Conservation (phyloP, 2,797 vertebrate genomes). For the Leptodactylus fallax region DNA sequence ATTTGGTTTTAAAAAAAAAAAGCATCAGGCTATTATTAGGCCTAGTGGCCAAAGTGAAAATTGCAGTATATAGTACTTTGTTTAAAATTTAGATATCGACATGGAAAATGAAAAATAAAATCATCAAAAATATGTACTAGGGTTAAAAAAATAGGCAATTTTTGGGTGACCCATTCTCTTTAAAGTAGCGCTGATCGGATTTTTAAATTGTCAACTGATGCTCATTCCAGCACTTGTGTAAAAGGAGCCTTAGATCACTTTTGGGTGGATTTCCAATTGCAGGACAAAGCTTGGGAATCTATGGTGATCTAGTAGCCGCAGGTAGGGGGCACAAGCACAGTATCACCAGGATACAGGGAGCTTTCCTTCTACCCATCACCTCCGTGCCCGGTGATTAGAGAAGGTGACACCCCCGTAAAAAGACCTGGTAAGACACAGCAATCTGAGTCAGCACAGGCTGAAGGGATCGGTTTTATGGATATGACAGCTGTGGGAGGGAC, state of each 20-base stretch:
- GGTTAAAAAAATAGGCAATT: too few relatives aligned
- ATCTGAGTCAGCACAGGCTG: slow-evolving; percentile 63
- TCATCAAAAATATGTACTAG: too few relatives aligned
- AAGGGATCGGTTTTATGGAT: slow-evolving; percentile 61
- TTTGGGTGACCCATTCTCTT: too few relatives aligned
- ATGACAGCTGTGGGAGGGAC: slow-evolving; percentile 58
- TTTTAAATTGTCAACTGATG: not conserved
- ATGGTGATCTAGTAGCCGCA: not conserved
- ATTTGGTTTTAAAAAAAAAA: too few relatives aligned
- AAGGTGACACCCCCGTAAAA: slow-evolving; percentile 61
- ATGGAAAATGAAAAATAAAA: too few relatives aligned
- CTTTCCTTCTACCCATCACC: slow-evolving; percentile 43
- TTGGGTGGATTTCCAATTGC: not conserved
- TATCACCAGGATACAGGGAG: not conserved
- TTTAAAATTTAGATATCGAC: too few relatives aligned
- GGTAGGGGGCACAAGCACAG: slow-evolving; percentile 50
- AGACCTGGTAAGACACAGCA: slow-evolving; percentile 56
- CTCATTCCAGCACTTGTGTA: too few relatives aligned
- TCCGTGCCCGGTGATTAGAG: slow-evolving; percentile 42
- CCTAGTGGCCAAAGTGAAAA: too few relatives aligned
- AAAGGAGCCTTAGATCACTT: not conserved
- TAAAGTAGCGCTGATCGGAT: too few relatives aligned
- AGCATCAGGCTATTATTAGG: too few relatives aligned
- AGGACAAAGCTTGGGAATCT: not conserved
- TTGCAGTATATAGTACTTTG: too few relatives aligned